Conservation (phyloP, 2,113 vertebrate species). For the Oreochromis niloticus region DNA sequence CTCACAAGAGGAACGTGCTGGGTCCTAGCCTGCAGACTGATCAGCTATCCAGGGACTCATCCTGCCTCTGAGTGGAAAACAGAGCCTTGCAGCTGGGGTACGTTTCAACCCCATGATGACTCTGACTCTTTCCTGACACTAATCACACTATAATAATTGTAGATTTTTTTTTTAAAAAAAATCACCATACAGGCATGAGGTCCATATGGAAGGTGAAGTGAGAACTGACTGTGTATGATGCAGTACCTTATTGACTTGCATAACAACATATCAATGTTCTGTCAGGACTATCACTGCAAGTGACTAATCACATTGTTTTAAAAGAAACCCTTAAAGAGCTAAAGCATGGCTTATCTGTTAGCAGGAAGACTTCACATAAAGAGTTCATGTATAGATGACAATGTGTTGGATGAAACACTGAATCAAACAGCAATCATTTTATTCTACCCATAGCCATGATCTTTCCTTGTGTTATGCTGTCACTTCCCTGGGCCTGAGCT, state of each 20-base stretch:
- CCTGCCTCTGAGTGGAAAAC: background rate
- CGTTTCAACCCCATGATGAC: background rate
- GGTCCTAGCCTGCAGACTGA: background rate
- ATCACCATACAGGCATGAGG: background rate
- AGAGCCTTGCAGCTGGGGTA: background rate
- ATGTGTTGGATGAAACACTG: background rate
- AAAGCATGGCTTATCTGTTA: background rate
- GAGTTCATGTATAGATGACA: background rate
- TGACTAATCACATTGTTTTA: background rate
- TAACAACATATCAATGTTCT: background rate
- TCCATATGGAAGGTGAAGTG: background rate
- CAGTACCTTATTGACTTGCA: background rate
- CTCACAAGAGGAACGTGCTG: background rate
- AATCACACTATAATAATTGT: background rate
- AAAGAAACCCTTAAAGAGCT: background rate
- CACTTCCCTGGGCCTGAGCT: background rate
- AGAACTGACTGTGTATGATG: background rate
- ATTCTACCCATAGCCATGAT: background rate
- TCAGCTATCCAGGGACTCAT: background rate
- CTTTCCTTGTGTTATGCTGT: background rate
- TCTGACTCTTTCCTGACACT: background rate
- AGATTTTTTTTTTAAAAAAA: background rate
- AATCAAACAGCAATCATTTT: background rate
- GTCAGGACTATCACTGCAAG: background rate
- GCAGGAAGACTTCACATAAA: background rate